Base-by-base conservation (phyloP, 2,888 invertebrate genomes). In the Mythimna vitellina region DNA sequence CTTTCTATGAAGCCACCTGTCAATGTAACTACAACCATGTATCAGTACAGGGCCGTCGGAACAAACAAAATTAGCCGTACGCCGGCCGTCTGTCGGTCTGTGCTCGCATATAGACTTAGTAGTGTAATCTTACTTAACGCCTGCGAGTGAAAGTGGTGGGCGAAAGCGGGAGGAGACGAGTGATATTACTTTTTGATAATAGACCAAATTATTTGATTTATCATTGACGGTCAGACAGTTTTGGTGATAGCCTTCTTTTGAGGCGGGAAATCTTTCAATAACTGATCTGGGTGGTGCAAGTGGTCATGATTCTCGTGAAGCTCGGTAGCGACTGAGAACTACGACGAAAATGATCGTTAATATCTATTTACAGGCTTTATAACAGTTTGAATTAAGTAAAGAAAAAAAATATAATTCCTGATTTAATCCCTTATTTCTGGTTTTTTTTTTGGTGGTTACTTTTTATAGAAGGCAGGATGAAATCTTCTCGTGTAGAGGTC, bases 1-100 rank as follows among this genome's bases (percentile, higher is more conserved):
- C 46, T 65, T 61, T 74, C 29, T 56, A 53, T 46, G 5, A 73
- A 58, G 4, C 17, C 42, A 66, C 63, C 64, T 70, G 70, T 71
- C 80, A 70, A 54, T 70, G 73, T 69, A 38, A 73, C 72, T 64
- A 46, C 56, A 66, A 58, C 73, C 67, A 61, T 88, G 88, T 87
- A 89, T 88, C 87, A 86, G 82, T 82, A 81, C 87, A 85, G 76
- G 78, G 82, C 83, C 79, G 87, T 86, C 91, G 93, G 93, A 93
- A 93, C 93, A 92, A 93, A 94, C 89, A 93, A 90, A 92, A 93
- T 93, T 92, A 93, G 92, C 91, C 83, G 88, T 86, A 84, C 87
- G 86, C 86, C 85, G 80, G 86, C 87, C 89, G 90, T 89, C 89
- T 87, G 90, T 85, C 74, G 91, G 91, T 93, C 91, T 93, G 92